Evolutionary conservation across 2,113 vertebrate species (phyloP).

Genomic region (Laticauda laticaudata): DNA sequence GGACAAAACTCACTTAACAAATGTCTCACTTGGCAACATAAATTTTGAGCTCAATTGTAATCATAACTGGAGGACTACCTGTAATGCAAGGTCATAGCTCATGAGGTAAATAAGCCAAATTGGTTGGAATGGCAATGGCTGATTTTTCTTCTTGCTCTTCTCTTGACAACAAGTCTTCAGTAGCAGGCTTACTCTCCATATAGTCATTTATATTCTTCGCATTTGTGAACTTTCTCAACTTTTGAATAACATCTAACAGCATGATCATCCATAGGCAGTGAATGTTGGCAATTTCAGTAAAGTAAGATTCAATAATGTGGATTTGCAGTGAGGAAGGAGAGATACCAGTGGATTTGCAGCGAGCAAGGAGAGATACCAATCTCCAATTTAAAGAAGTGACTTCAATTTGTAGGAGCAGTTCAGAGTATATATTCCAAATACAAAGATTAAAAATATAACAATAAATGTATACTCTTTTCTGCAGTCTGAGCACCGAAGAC

Average conservation of each 20-base stretch:
- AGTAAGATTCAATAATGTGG: neutral
- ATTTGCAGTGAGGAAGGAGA: neutral
- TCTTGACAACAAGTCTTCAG: neutral
- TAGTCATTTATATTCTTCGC: neutral
- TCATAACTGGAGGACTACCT: neutral
- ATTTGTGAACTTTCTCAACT: neutral
- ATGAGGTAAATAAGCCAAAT: neutral
- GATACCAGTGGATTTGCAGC: neutral
- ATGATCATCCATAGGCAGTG: neutral
- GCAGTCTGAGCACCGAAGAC: neutral
- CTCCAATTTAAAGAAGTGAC: neutral
- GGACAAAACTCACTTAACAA: neutral
- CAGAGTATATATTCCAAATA: neutral
- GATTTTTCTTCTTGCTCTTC: neutral
- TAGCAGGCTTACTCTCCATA: neutral
- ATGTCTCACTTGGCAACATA: neutral
- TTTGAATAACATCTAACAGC: neutral
- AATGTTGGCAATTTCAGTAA: neutral
- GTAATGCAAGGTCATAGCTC: neutral
- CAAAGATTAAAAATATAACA: neutral
- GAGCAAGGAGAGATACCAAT: neutral
- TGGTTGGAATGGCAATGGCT: neutral
- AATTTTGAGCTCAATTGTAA: neutral
- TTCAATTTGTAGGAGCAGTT: neutral
- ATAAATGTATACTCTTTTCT: neutral